These are phyloP conservation scores for Amiota communis DNA, from an alignment of 2,888 invertebrate genomes.

Conservation along the genomic window DNA sequence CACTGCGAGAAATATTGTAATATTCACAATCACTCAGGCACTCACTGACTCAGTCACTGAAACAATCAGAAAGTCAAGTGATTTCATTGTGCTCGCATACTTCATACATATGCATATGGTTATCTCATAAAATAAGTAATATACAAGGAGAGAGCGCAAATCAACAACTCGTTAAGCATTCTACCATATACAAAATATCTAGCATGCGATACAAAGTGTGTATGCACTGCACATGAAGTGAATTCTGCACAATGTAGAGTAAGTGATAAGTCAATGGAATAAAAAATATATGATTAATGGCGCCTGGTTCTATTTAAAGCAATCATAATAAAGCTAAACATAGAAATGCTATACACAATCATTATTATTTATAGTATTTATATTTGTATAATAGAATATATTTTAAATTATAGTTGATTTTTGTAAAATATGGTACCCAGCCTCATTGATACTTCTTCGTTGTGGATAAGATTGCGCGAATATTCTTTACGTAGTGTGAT, in stretches of 20 bases:
- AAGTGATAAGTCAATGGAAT: too few species aligned
- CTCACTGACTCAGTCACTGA: slow-evolving; percentile 43
- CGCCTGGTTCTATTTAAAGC: too few species aligned
- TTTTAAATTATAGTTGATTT: too few species aligned
- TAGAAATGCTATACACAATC: neutral
- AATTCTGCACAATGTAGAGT: neutral
- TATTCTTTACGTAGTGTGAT: neutral
- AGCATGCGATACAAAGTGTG: neutral
- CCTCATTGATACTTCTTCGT: too few species aligned
- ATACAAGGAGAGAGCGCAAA: neutral
- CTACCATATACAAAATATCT: slow-evolving; percentile 1
- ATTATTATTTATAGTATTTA: too few species aligned
- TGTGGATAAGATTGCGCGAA: slow-evolving; percentile 16
- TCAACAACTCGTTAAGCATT: neutral
- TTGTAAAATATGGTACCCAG: too few species aligned
- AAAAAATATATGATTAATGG: too few species aligned
- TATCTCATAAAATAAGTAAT: too few species aligned
- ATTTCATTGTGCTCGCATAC: too few species aligned
- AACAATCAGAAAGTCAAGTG: slow-evolving; percentile 6
- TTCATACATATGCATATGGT: too few species aligned
- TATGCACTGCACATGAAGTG: neutral
- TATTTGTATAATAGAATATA: too few species aligned
- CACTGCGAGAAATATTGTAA: slow-evolving; percentile 37
- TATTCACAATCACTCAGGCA: slow-evolving; percentile 43
- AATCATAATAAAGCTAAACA: neutral